Conservation (phyloP, 2,888 invertebrate genomes). For the Noctua comes region DNA sequence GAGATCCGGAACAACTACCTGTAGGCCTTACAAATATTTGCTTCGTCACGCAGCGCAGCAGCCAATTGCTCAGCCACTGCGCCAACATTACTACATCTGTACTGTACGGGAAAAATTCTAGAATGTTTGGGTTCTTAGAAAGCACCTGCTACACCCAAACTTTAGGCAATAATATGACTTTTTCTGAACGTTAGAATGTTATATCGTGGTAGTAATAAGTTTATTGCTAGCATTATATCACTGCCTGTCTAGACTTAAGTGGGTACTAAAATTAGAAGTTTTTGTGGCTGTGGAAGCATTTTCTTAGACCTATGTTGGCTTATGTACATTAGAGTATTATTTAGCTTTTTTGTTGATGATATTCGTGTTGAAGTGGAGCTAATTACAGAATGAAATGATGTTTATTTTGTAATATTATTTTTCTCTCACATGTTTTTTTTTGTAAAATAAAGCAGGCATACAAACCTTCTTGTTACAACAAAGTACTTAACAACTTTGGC, state of each 20-base stretch:
- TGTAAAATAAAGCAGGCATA: not conserved
- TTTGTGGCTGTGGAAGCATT: slow-evolving; percentile 25
- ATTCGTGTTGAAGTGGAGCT: slow-evolving; percentile 13
- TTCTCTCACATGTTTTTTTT: not conserved
- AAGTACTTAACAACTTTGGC: not conserved
- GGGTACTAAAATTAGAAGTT: slow-evolving; percentile 43
- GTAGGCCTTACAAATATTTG: too few species aligned
- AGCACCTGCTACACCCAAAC: slow-evolving; percentile 38
- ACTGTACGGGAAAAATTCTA: not conserved
- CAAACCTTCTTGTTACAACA: not conserved
- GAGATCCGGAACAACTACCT: too few species aligned
- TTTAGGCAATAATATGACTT: slow-evolving; percentile 41
- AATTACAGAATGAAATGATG: not conserved
- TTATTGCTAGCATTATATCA: slow-evolving; percentile 50
- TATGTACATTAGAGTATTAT: slow-evolving; percentile 19
- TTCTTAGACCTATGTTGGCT: not conserved
- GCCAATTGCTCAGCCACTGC: too few species aligned
- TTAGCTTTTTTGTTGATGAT: slow-evolving; percentile 23
- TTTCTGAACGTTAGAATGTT: slow-evolving; percentile 35
- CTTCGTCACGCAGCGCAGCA: too few species aligned
- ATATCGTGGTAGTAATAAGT: slow-evolving; percentile 33
- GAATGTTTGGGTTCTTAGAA: slow-evolving; percentile 13
- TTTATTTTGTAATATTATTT: not conserved
- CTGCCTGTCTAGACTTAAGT: slow-evolving; percentile 44
- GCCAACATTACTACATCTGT: not conserved